These are phyloP conservation scores for Thecocarcelia acutangulata DNA, from an alignment of 2,888 invertebrate genomes.

Conservation along the genomic window DNA sequence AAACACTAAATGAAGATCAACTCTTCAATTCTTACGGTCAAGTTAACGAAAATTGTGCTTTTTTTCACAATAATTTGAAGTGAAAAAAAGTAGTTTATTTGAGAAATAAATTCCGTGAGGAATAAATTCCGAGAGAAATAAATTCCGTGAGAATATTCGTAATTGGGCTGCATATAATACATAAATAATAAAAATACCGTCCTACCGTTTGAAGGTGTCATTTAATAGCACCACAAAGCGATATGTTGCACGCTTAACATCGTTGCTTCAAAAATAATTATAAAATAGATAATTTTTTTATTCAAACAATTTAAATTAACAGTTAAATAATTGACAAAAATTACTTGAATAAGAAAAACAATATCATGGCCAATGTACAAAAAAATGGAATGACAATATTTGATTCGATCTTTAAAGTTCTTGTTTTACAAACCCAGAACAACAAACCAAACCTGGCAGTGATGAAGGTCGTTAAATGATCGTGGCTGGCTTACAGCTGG, in stretches of 20 bases:
- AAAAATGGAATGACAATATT: slow-evolving; percentile 31
- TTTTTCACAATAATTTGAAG: no score
- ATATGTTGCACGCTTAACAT: no score
- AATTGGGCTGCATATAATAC: background rate
- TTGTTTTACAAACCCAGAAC: background rate
- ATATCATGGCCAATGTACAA: slow-evolving; percentile 45
- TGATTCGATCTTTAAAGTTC: slow-evolving; percentile 42
- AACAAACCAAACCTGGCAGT: slow-evolving; percentile 48
- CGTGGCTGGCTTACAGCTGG: slow-evolving; percentile 12
- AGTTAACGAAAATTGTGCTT: no score
- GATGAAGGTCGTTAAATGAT: slow-evolving; percentile 51
- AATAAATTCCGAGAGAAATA: no score
- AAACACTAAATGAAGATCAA: no score
- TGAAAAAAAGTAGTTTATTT: no score
- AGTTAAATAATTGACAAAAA: slow-evolving; percentile 10
- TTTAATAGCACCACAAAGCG: no score
- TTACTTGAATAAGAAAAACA: slow-evolving; percentile 19
- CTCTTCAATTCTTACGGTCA: no score
- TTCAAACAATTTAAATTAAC: background rate
- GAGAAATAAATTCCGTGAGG: no score
- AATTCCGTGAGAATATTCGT: no score
- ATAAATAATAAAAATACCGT: background rate
- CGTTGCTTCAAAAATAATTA: no score
- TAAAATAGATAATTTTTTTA: background rate
- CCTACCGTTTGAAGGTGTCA: no score